Base-by-base conservation (phyloP, 1,140 invertebrate species). In the Ericerus pela region DNA sequence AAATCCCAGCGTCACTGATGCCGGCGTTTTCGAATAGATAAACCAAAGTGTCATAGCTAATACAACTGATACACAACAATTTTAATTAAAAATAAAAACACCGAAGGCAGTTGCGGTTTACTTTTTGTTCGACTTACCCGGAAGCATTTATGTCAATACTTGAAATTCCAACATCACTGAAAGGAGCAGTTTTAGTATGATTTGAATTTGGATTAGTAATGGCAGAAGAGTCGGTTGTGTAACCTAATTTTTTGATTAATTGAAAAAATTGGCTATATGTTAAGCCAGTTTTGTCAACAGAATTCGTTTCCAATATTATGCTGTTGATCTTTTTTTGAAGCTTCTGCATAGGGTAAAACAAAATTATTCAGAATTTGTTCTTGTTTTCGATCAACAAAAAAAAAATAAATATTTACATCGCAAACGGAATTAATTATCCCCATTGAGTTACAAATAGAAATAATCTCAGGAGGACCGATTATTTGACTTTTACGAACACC, bases 11-110 rank as follows among this genome's bases (percentile, higher is more conserved):
- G 30, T 80, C 76, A 16, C 72, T 68, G 43, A 88, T 75, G 18
- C 79, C 79, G 26, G 80, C 76, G 51, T 74, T 68, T 64, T 85
- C 82, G 81, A 84, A 88, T 54, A 81, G 72, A 60, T 86, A 82
- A 18, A 80, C 69, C 27, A 87, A 72, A 22, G 69, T 67, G 36
- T 78, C 74, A 36, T 58, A 63, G 56, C 61, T 62, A 11, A 73
- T 65, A 59, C 64, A 71, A 24, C 74, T 72, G 51, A 52, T 65
- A 53, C 36, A 55, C 58, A 53, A 41, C 16, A 57, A n/a, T 31
- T 20, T 5, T 29, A 11, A 55, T 14, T n/a, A n/a, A n/a, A n/a
- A n/a, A n/a, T 10, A 33, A 33, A 33, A 33, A 33, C 8, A 33
- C 8, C 31, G n/a, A 8, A 33, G 31, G 31, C 8, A 33, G 8